A percentile compares a stretch with the other conserved stretches of the same genome.
Evolutionary conservation across 2,888 invertebrate genomes (phyloP).

Genomic region (Pammene aurita): DNA sequence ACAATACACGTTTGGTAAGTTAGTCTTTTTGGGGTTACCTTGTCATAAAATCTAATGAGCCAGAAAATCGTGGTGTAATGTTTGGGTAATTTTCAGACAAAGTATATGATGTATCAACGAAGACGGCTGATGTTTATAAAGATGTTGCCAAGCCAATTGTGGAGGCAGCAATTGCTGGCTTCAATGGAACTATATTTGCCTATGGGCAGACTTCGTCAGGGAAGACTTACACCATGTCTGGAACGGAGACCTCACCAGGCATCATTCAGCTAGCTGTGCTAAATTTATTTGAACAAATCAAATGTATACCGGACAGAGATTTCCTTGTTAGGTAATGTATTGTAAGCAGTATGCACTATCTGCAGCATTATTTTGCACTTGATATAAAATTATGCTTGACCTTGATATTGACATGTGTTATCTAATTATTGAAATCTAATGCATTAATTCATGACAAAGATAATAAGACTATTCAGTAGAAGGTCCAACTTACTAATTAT

Average conservation of each 20-base stretch:
- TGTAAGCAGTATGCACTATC: background rate
- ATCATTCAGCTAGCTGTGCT: slow-evolving; percentile 89
- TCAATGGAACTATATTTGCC: slow-evolving; percentile 95
- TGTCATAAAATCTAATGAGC: slow-evolving; percentile 47
- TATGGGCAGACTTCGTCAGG: slow-evolving; percentile 97
- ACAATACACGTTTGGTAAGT: slow-evolving; percentile 72
- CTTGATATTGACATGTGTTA: background rate
- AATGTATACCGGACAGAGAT: slow-evolving; percentile 85
- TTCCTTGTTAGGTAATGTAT: slow-evolving; percentile 87
- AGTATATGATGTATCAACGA: slow-evolving; percentile 85
- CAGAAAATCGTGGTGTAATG: slow-evolving; percentile 46
- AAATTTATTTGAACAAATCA: slow-evolving; percentile 87
- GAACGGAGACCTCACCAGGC: slow-evolving; percentile 86
- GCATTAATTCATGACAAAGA: background rate
- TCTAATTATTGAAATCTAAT: background rate
- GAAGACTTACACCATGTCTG: slow-evolving; percentile 93
- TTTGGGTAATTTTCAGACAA: slow-evolving; percentile 84
- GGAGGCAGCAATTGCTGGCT: slow-evolving; percentile 87
- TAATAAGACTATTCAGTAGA: no score
- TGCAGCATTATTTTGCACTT: background rate
- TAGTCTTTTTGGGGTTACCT: slow-evolving; percentile 49
- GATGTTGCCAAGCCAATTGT: slow-evolving; percentile 88
- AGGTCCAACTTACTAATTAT: no score
- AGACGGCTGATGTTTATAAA: slow-evolving; percentile 86
- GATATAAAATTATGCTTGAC: background rate